Percentiles rank a stretch among this genome's conserved stretches.
These are phyloP conservation scores for Schrankia costaestrigalis DNA, from an alignment of 2,888 invertebrate genomes.

Conservation along the genomic window DNA sequence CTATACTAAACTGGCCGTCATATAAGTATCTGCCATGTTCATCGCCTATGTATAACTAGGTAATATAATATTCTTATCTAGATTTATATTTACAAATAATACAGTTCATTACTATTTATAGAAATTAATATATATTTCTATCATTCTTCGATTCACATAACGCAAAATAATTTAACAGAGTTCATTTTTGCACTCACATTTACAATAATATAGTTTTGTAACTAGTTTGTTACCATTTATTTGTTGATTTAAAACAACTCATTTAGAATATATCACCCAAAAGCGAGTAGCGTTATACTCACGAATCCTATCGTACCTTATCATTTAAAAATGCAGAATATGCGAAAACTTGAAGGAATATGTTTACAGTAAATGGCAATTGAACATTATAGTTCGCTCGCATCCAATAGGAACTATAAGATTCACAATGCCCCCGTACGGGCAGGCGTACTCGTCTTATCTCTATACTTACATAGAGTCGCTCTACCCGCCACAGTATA, in stretches of 20 bases:
- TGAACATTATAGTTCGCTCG: slow-evolving; percentile 81
- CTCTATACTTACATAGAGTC: slow-evolving; percentile 55
- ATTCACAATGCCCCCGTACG: slow-evolving; percentile 76
- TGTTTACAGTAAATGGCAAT: slow-evolving; percentile 76
- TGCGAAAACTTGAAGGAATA: slow-evolving; percentile 79
- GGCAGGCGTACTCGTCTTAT: slow-evolving; percentile 42
- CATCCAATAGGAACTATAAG: slow-evolving; percentile 80
- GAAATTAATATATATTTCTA: slow-evolving; percentile 81
- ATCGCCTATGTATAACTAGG: slow-evolving; percentile 80
- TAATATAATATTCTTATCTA: slow-evolving; percentile 83
- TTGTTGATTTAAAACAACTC: slow-evolving; percentile 72
- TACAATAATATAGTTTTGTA: slow-evolving; percentile 76
- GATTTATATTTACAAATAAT: slow-evolving; percentile 83
- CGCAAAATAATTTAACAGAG: slow-evolving; percentile 82
- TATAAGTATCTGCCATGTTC: slow-evolving; percentile 84
- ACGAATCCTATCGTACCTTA: slow-evolving; percentile 74
- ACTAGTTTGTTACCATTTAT: slow-evolving; percentile 69
- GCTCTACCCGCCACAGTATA: slow-evolving; percentile 49
- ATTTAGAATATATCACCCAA: slow-evolving; percentile 80
- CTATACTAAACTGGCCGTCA: slow-evolving; percentile 87
- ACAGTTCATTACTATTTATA: slow-evolving; percentile 80
- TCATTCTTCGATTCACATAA: slow-evolving; percentile 81
- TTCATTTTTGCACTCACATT: slow-evolving; percentile 80
- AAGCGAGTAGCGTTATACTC: slow-evolving; percentile 77
- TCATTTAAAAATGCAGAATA: slow-evolving; percentile 78